Evolutionary conservation across 1,140 invertebrate species (phyloP), one percentile per base, ranked within the genome.

Genomic region (Anthonomus grandis): DNA sequence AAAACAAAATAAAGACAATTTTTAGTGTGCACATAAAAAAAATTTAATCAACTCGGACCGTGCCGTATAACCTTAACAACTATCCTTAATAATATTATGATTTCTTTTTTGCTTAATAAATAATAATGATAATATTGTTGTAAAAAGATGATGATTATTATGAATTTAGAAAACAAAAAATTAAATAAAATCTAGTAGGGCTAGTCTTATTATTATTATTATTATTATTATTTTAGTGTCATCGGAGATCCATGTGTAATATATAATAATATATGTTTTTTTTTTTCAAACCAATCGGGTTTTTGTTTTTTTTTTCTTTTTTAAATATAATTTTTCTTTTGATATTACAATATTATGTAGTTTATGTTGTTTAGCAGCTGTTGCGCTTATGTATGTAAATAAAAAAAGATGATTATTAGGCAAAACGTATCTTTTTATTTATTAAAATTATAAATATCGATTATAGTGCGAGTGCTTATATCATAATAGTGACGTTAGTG

Each of bases 121-220:
- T n/a, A n/a, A n/a, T n/a, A n/a, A n/a, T n/a, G n/a, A n/a, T n/a
- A n/a, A n/a, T 27, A 10, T 52, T 51, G 49, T 51, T 52, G 49
- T 52, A 52, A 52, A 52, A 52, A 52, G 24, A 52, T 39, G 49
- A 52, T 31, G 41, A 52, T 52, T 52, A n/a, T n/a, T n/a, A n/a
- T n/a, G n/a, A n/a, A n/a, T n/a, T n/a, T n/a, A n/a, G n/a, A n/a
- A n/a, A n/a, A n/a, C n/a, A 52, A 51, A 52, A 31, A 41, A 47
- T 41, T 52, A 52, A n/a, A 25, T 23, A 52, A 41, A 52, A 15
- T 25, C n/a, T n/a, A n/a, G 49, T 52, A 52, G 49, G 15, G 38
- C 34, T 49, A 49, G 49, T 52, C 38, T n/a, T n/a, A n/a, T n/a
- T n/a, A n/a, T n/a, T n/a, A n/a, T n/a, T n/a, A n/a, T n/a, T n/a